These are phyloP conservation scores for Pristionchus fissidentatus DNA, from an alignment of 2,888 invertebrate genomes.

Conservation along the genomic window DNA sequence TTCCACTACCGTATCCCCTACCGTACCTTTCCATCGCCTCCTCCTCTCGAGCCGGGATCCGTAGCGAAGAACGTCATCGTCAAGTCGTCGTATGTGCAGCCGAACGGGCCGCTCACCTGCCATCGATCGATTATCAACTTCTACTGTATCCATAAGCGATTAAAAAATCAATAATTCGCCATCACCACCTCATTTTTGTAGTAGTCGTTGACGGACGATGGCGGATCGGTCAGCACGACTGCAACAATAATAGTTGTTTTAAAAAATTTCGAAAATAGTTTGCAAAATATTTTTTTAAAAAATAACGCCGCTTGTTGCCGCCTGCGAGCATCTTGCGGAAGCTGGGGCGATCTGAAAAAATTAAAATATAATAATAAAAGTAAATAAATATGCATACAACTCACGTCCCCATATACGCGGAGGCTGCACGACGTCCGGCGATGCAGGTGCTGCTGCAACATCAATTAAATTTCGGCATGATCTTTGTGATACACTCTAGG, in stretches of 20 bases:
- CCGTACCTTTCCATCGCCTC: background rate
- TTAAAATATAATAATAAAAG: background rate
- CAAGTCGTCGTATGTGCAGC: background rate
- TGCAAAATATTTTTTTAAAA: too few relatives aligned
- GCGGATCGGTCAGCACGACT: background rate
- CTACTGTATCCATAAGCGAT: background rate
- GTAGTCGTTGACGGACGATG: background rate
- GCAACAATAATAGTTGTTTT: background rate
- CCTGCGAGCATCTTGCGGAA: background rate
- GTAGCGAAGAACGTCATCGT: background rate
- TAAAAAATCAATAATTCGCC: background rate
- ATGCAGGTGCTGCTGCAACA: background rate
- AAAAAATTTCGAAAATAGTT: too few relatives aligned
- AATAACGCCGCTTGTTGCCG: background rate
- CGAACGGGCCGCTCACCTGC: background rate
- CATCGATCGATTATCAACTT: background rate
- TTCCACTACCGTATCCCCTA: background rate
- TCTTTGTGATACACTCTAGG: too few relatives aligned
- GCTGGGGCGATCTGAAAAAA: background rate
- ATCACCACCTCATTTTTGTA: background rate
- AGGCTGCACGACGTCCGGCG: background rate
- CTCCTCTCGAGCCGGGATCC: background rate
- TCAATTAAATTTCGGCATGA: too few relatives aligned
- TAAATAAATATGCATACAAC: background rate
- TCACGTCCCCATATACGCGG: background rate